Evolutionary conservation across 2,797 vertebrate genomes (phyloP).

Genomic region (Bryconaethiops microstoma): DNA sequence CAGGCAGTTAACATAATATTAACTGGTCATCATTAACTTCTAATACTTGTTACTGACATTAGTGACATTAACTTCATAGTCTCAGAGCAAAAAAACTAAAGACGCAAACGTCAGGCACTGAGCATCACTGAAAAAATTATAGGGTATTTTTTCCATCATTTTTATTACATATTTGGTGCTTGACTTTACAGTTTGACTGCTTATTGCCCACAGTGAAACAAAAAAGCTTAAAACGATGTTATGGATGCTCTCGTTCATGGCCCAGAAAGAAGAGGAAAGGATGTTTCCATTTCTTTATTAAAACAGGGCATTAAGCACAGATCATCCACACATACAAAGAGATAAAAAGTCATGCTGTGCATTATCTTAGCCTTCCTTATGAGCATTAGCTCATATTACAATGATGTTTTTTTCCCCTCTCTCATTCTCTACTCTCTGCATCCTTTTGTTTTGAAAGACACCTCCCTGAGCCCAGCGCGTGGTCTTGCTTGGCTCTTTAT

Average conservation of each 20-base stretch:
- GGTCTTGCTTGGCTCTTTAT: constrained; percentile 78
- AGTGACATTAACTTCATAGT: too few relatives aligned
- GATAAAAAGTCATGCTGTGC: constrained; percentile 72
- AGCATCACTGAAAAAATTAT: too few relatives aligned
- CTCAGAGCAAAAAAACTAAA: too few relatives aligned
- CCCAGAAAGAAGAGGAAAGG: neutral
- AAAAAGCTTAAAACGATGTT: neutral
- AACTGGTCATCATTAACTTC: too few relatives aligned
- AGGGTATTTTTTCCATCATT: too few relatives aligned
- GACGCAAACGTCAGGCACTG: too few relatives aligned
- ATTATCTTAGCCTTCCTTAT: constrained; percentile 61
- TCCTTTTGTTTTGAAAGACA: constrained; percentile 61
- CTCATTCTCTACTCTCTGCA: constrained; percentile 56
- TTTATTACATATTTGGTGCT: too few relatives aligned
- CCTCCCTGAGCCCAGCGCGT: constrained; percentile 58
- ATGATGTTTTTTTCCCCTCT: constrained; percentile 34
- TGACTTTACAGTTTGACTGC: neutral
- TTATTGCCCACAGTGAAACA: neutral
- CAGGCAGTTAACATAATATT: too few relatives aligned
- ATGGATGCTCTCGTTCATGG: neutral
- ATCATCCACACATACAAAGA: constrained; percentile 70
- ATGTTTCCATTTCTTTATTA: constrained; percentile 67
- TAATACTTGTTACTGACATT: too few relatives aligned
- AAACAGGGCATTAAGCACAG: constrained; percentile 68
- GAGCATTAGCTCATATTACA: constrained; percentile 71